Evolutionary conservation across 2,113 vertebrate species (phyloP).

Genomic region (Piaya cayana): DNA sequence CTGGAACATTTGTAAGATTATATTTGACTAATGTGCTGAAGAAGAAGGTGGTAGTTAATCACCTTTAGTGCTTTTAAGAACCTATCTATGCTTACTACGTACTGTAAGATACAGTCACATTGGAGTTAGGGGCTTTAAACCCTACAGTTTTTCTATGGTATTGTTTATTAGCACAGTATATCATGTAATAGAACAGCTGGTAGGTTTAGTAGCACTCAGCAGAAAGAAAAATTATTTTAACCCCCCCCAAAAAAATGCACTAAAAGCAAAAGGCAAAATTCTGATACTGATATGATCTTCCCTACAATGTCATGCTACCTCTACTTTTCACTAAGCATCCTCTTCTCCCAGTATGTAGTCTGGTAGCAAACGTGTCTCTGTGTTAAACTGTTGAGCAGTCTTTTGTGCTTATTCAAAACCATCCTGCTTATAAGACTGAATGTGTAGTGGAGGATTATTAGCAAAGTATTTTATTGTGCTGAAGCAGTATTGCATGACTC

Average conservation of each 20-base stretch:
- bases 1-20: constrained; percentile 10
- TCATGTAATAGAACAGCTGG: background rate
- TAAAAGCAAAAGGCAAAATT: background rate
- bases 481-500: background rate
- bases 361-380: background rate
- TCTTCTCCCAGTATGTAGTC: background rate
- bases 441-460: background rate
- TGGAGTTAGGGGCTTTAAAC: background rate
- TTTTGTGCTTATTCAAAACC: background rate
- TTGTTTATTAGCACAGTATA: background rate
- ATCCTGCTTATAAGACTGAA: background rate
- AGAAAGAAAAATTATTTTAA: background rate
- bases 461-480: background rate
- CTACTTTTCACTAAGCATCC: background rate
- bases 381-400: background rate
- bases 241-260: background rate
- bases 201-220: background rate
- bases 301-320: background rate
- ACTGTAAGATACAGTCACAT: background rate
- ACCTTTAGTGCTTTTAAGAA: background rate
- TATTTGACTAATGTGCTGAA: constrained; percentile 30
- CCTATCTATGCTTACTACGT: background rate
- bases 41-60: background rate
- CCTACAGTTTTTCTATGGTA: background rate
- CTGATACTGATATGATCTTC: background rate